Conservation (phyloP, 2,888 invertebrate genomes). For the Napeogenes sylphis region DNA sequence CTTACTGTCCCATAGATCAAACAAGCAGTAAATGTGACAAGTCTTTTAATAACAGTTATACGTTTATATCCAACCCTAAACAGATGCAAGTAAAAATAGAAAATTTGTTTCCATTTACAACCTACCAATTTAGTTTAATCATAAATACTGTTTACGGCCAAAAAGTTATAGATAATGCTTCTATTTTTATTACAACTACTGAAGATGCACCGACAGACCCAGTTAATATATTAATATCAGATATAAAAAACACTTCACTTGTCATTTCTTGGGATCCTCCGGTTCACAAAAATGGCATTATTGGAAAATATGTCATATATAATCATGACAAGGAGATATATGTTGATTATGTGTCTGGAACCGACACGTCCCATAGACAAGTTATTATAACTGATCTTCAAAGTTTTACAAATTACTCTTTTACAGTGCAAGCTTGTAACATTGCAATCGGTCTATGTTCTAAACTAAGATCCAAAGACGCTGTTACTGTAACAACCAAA, state of each 20-base stretch:
- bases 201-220: constrained; percentile 82
- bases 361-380: constrained; percentile 46
- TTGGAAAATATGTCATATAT: constrained; percentile 81
- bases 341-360: constrained; percentile 46
- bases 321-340: constrained; percentile 58
- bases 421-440: too few species aligned
- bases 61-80: constrained; percentile 64
- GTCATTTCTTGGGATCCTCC: constrained; percentile 84
- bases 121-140: constrained; percentile 83
- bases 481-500: too few species aligned
- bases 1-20: constrained; percentile 82
- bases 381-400: constrained; percentile 56
- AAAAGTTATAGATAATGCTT: constrained; percentile 70
- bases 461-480: too few species aligned
- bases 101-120: constrained; percentile 54
- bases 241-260: constrained; percentile 81
- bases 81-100: constrained; percentile 32
- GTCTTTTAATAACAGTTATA: constrained; percentile 50
- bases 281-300: constrained; percentile 81
- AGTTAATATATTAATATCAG: constrained; percentile 75
- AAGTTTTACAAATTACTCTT: too few species aligned
- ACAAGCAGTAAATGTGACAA: constrained; percentile 77
- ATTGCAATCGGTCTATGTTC: too few species aligned
- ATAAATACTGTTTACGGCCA: constrained; percentile 72
- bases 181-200: constrained; percentile 80